Evolutionary conservation across 2,797 vertebrate genomes (phyloP), one percentile per base, ranked within the genome.

Genomic region (Acanthornis magna): DNA sequence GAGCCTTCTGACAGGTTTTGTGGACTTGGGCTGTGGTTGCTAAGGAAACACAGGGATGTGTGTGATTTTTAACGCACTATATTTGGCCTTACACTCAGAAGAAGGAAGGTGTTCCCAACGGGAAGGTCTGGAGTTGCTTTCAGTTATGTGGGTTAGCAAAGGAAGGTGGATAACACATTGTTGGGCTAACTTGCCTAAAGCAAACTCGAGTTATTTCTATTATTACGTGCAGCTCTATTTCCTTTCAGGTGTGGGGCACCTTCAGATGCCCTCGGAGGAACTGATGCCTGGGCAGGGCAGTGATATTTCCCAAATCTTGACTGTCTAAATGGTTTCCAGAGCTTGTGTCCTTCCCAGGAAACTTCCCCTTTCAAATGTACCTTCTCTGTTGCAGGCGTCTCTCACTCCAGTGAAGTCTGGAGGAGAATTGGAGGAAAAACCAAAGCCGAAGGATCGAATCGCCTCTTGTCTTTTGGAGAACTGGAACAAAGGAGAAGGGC

Each of bases 401-500:
- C 97, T 98, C 94, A 99, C 99, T 38, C 99, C 99, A 1, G 98
- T 99, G 58, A 99, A 99, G 95, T 98, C 98, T 2, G 98, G 98
- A 0, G 99, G 99, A 84, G 98, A 99, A 91, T 97, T 99, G 17
- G 99, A 98, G 81, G 99, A 99, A 63, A 98, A 98, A 77, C 98
- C 98, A 8, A 99, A 99, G 97, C 98, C 98, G 2, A 99, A 98
- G 97, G 99, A 99, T 96, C 98, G 98, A 8, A 98, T 99, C 2
- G 97, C 98, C 14, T 99, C 99, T 1, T 99, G 99, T 94, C 97
- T 99, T 70, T 78, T 99, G 96, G 99, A 99, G 97, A 99, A 99
- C 81, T 99, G 99, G 99, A 98, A 99, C 97, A 99, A 99, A 97
- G 99, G 98, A 16, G 99, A 99, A 90, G 98, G 98, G 18, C 97